Evolutionary conservation across 2,113 vertebrate species (phyloP).

Genomic region (Sturnira hondurensis): DNA sequence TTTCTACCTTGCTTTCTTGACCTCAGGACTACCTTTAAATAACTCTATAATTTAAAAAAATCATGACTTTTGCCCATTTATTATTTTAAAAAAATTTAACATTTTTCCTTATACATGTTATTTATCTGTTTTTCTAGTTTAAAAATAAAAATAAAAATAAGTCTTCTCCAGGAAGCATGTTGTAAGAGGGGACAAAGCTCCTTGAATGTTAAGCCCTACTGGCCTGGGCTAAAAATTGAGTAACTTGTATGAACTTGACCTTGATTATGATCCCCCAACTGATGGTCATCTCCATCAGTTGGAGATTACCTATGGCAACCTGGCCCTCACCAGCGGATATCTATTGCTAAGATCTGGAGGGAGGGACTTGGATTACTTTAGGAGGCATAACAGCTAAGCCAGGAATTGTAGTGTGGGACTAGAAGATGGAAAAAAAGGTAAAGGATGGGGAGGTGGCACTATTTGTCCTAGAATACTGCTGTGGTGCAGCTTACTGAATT

Average conservation of each 20-base stretch:
- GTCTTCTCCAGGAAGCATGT: not conserved
- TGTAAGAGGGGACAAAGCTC: not conserved
- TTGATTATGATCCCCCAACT: conserved; percentile 41
- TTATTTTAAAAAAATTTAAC: not conserved
- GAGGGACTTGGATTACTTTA: conserved; percentile 38
- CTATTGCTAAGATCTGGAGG: not conserved
- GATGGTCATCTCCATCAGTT: not conserved
- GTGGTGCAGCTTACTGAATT: not conserved
- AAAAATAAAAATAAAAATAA: conserved; percentile 10
- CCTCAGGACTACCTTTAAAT: not conserved
- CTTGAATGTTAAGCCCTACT: not conserved
- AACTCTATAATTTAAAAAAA: not conserved
- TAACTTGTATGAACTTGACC: conserved; percentile 32
- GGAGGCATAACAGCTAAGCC: conserved; percentile 48
- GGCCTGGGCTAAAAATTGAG: conserved; percentile 1
- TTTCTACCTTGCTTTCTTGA: not conserved
- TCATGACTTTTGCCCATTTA: not conserved
- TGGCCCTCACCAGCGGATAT: conserved; percentile 35
- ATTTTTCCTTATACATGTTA: not conserved
- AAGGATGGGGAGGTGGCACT: too few species aligned
- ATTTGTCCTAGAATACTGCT: not conserved
- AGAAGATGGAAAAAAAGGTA: not conserved
- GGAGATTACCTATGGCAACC: not conserved
- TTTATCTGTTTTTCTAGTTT: not conserved
- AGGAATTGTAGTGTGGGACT: not conserved